Percentiles rank a stretch among this genome's conserved stretches.
phyloP scores from a whole-genome alignment of 1,140 invertebrate genomes.

The Drosophila repleta region DNA sequence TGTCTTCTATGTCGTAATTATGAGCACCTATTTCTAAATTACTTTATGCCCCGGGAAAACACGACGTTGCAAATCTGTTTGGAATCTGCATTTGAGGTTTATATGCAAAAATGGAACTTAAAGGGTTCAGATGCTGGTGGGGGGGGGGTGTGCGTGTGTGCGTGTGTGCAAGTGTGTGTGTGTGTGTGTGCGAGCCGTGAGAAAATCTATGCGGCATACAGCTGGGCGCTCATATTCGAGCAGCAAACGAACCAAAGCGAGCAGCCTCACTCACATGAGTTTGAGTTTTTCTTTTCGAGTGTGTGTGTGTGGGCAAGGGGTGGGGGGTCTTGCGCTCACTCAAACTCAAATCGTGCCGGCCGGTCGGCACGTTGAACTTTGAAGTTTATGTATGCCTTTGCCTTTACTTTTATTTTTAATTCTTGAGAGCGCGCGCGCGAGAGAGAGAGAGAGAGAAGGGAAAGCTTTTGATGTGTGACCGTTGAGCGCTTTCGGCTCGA shows the following conservation, averaged over 20 bases:
- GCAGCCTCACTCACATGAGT: conserved; percentile 28
- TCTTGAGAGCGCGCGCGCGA: conserved; percentile 17
- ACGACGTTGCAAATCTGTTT: conserved; percentile 49
- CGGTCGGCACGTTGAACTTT: conserved; percentile 70
- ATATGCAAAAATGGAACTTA: conserved; percentile 6
- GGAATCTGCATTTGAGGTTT: conserved; percentile 33
- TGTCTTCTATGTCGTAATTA: conserved; percentile 37
- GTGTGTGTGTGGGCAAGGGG: background rate
- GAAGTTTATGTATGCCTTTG: conserved; percentile 51
- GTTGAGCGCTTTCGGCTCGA: conserved; percentile 11
- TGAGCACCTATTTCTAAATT: conserved; percentile 75
- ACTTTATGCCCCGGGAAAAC: conserved; percentile 56
- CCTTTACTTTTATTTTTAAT: conserved; percentile 1
- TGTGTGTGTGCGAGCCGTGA: conserved; percentile 58
- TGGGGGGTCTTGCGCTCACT: conserved; percentile 39
- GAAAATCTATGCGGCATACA: conserved; percentile 81
- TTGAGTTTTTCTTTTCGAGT: background rate
- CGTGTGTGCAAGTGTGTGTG: conserved; percentile 26
- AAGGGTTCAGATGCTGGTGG: background rate
- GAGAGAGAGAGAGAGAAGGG: no score
- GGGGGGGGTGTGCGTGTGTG: conserved; percentile 20
- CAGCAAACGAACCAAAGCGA: conserved; percentile 28
- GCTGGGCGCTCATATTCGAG: conserved; percentile 72
- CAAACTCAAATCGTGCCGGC: conserved; percentile 40
- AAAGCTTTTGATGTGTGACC: conserved; percentile 61